Base-by-base conservation (phyloP, 2,888 invertebrate species). In the Pyralis farinalis region DNA sequence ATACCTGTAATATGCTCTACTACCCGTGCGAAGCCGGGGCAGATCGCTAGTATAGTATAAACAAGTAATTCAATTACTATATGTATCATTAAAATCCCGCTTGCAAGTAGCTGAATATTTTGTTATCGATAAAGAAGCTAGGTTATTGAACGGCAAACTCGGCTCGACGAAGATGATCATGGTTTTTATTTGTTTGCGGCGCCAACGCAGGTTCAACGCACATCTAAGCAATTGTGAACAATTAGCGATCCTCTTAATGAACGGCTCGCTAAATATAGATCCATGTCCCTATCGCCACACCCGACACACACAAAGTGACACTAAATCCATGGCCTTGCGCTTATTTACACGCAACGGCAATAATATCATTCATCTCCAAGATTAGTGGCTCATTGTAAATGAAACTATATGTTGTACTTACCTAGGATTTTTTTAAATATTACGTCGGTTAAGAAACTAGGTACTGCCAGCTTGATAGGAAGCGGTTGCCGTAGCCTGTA, bases 191-290 rank as follows among this genome's bases (percentile, higher is more conserved):
- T 63, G 65, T 77, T 73, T 71, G 73, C 66, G 67, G 65, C 66
- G 63, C 60, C 58, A 48, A 57, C 55, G 66, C 63, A 81, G 71
- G 87, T 87, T 87, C 84, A 86, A 84, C 73, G 86, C 77, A 74
- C 87, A 87, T 79, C 68, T 83, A 62, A 72, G 66, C 68, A 87
- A 88, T 87, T 87, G 86, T 78, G 56, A 64, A 70, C 85, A 86
- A 86, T 87, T 85, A 87, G 76, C 74, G 62, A 68, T 58, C 68
- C 25, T 63, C 60, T 64, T 74, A 79, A 81, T 83, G 69, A 74
- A 82, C 79, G 59, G 62, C 60, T 60, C 63, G 78, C 85, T 86
- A 85, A 82, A 86, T 79, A 80, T 85, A 86, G 80, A 70, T 49
- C 47, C 40, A 55, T 47, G 58, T 59, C 54, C 43, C 51, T 45